Base-by-base conservation (phyloP, 2,888 invertebrate species). In the Chalcosyrphus nemorum region DNA sequence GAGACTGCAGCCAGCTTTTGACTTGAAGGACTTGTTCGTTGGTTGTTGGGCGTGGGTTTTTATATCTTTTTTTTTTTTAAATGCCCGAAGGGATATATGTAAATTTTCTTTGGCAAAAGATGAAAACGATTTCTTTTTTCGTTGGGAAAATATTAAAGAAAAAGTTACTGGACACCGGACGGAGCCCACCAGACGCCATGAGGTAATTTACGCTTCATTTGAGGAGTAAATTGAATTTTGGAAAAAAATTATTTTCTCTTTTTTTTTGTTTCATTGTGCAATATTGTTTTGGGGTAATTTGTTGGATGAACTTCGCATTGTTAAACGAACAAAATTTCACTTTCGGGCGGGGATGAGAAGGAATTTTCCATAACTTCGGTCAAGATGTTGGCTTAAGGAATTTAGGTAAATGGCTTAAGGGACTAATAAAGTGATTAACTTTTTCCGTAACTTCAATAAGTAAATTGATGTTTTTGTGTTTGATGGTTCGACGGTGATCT, bases 191-290 rank as follows among this genome's bases (percentile, higher is more conserved):
- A 47, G 56, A 54, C 47, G 71, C 70, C 71, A 70, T 27, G 38
- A 71, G 65, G 78, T 78, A 63, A 71, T 71, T 78, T 78, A 71
- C 71, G 70, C 63, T 70, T 71, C 78, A 78, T 71, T 78, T 78
- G 71, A 29, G 19, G 41, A 41, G 29, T 71, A 65, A 61, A 78
- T 78, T 65, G 71, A 78, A 71, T 70, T 77, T 63, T 41, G n/a
- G 15, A 13, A 59, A 35, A 29, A 56, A 35, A 63, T 24, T 38
- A 52, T 9, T 54, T 45, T 45, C 19, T 56, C 19, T 27, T 66
- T 19, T 43, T 43, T 75, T 32, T 21, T 17, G 7, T 21, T 7
- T 21, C 27, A 41, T 2, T 32, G 41, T 35, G 9, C 29, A 13
- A 17, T 45, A 56, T 63, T 74, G 57, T 65, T 66, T 66, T 11